These are phyloP conservation scores for Petaurus breviceps DNA, from an alignment of 2,113 vertebrate species.

Conservation along the genomic window DNA sequence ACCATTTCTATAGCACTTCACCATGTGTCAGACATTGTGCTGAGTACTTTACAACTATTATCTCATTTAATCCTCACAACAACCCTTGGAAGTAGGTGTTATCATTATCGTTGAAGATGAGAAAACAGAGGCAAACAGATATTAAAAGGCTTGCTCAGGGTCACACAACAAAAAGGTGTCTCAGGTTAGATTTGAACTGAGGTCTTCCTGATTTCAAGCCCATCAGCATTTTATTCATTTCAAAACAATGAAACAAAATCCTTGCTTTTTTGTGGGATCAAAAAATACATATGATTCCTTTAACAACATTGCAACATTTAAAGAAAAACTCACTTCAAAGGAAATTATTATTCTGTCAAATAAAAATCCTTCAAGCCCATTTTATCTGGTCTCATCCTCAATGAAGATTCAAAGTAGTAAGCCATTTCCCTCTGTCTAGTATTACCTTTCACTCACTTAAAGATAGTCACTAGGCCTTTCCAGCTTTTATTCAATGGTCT, in stretches of 20 bases:
- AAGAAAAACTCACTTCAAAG: not conserved
- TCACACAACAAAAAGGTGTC: not conserved
- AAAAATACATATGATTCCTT: not conserved
- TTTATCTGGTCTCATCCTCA: constrained; percentile 13
- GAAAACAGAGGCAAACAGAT: not conserved
- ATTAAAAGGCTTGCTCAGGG: not conserved
- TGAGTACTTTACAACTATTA: not conserved
- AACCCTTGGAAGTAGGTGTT: not conserved
- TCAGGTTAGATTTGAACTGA: not conserved
- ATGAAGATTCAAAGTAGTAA: not conserved
- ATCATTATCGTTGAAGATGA: not conserved
- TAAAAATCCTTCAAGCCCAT: not conserved
- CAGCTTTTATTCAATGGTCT: constrained; percentile 17
- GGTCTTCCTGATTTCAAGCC: not conserved
- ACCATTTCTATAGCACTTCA: not conserved
- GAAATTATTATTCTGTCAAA: not conserved
- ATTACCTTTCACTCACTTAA: constrained; percentile 40
- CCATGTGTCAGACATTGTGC: not conserved
- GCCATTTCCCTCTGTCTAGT: not conserved
- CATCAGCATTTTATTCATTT: constrained; percentile 20
- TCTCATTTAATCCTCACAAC: not conserved
- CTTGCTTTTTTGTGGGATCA: not conserved
- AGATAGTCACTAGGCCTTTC: constrained; percentile 13
- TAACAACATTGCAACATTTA: not conserved
- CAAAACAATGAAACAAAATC: not conserved